These are phyloP conservation scores for Bombus picipes DNA, from an alignment of 1,140 invertebrate species.

Conservation along the genomic window DNA sequence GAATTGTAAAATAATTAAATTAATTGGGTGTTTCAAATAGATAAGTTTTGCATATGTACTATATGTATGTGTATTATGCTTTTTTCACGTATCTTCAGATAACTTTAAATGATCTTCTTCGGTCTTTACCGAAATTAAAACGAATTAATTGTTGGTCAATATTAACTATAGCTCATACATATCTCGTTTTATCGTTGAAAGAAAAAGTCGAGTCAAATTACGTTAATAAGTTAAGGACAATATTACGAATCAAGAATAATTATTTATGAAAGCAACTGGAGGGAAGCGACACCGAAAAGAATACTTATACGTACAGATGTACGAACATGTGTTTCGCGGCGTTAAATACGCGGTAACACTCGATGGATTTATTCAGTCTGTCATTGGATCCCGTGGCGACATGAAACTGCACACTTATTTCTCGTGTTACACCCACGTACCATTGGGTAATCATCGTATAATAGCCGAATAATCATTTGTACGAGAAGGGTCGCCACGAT, in stretches of 20 bases:
- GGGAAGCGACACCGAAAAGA: neutral
- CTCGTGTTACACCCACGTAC: constrained; percentile 79
- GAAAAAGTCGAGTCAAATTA: too few species aligned
- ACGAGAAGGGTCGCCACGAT: constrained; percentile 21
- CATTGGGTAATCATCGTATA: constrained; percentile 80
- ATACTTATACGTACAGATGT: constrained; percentile 67
- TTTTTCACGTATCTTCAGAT: too few species aligned
- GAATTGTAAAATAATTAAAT: neutral
- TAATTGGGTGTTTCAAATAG: too few species aligned
- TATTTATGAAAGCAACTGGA: neutral
- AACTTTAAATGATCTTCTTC: too few species aligned
- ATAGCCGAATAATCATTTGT: constrained; percentile 79
- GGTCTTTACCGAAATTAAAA: too few species aligned
- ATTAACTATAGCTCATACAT: too few species aligned
- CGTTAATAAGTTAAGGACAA: too few species aligned
- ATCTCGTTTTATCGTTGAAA: too few species aligned
- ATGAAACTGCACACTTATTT: constrained; percentile 77
- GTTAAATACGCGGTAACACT: constrained; percentile 74
- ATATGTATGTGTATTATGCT: too few species aligned
- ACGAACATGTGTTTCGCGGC: constrained; percentile 76
- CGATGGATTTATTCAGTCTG: constrained; percentile 76
- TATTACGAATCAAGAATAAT: neutral
- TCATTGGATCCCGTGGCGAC: constrained; percentile 74
- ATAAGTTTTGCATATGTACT: too few species aligned
- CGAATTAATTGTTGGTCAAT: too few species aligned